Conservation (phyloP, 2,888 invertebrate species). For the Stramonita haemastoma region DNA sequence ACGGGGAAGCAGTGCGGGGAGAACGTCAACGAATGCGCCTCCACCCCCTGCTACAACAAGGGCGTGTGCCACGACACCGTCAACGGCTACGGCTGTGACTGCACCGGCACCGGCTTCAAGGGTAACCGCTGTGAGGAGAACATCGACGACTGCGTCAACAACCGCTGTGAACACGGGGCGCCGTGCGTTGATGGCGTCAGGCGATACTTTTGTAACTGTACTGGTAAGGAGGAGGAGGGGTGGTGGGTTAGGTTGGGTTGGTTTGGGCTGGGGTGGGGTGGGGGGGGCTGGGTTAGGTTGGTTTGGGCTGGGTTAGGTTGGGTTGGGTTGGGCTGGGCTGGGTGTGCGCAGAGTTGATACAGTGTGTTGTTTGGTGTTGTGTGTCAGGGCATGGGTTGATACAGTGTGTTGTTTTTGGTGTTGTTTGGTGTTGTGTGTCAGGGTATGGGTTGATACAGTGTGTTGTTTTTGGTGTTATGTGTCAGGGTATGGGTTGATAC, state of each 20-base stretch:
- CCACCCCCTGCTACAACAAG: conserved; percentile 59
- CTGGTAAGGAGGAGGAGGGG: conserved; percentile 1
- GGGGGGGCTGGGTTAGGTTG: background rate
- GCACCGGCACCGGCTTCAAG: conserved; percentile 66
- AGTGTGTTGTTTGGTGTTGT: too few species aligned
- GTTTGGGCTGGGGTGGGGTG: background rate
- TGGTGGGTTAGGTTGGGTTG: too few species aligned
- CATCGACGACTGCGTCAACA: conserved; percentile 63
- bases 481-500: too few species aligned
- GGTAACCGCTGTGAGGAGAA: conserved; percentile 62
- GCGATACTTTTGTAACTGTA: conserved; percentile 44
- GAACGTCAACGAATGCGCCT: conserved; percentile 56
- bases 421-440: too few species aligned
- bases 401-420: too few species aligned
- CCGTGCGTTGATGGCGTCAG: conserved; percentile 62
- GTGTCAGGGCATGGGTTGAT: too few species aligned
- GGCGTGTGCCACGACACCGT: conserved; percentile 64
- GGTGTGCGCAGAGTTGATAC: too few species aligned
- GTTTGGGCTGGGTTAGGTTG: too few species aligned
- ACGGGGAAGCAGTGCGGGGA: conserved; percentile 45
- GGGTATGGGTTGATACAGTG: too few species aligned
- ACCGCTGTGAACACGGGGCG: conserved; percentile 62
- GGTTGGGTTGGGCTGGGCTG: too few species aligned
- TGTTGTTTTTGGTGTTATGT: too few species aligned
- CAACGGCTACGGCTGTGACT: conserved; percentile 61